phyloP scores from a whole-genome alignment of 2,113 vertebrate genomes.

The Cyphomyrus plagiostoma region DNA sequence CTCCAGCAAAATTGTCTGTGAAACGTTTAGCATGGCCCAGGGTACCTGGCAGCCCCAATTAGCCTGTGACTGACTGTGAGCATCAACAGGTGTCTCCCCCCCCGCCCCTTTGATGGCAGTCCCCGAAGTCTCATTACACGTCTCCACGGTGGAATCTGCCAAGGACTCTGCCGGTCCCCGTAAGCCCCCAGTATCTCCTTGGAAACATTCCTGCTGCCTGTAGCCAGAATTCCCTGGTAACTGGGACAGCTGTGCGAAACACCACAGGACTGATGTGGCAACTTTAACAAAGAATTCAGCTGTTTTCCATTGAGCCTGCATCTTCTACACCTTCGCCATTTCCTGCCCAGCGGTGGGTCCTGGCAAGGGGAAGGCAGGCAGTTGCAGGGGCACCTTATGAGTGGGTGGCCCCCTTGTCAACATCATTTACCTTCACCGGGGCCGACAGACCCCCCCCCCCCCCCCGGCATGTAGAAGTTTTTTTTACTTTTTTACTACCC shows the following conservation, averaged over 20 bases:
- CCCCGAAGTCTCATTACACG: not conserved
- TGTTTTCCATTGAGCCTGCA: not conserved
- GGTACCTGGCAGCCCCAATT: not conserved
- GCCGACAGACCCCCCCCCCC: not conserved
- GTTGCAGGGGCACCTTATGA: not conserved
- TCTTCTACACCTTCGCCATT: not conserved
- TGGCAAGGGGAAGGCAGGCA: not conserved
- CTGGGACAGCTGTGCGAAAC: not conserved
- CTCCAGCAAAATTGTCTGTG: conserved; percentile 40
- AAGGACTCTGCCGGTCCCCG: not conserved
- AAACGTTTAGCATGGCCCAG: not conserved
- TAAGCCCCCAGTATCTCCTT: not conserved
- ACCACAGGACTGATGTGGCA: not conserved
- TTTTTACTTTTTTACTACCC: not conserved
- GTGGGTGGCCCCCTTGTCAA: not conserved
- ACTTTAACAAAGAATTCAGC: not conserved
- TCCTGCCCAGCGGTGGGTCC: not conserved
- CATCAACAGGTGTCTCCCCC: not conserved
- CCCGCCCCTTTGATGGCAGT: not conserved
- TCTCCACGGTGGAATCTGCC: not conserved
- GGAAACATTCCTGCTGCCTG: not conserved
- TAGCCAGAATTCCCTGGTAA: not conserved
- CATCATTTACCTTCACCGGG: not conserved
- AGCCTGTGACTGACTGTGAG: not conserved
- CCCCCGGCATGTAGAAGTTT: not conserved